Evolutionary conservation across 2,888 invertebrate genomes (phyloP).

Genomic region (Andrena flavipes): DNA sequence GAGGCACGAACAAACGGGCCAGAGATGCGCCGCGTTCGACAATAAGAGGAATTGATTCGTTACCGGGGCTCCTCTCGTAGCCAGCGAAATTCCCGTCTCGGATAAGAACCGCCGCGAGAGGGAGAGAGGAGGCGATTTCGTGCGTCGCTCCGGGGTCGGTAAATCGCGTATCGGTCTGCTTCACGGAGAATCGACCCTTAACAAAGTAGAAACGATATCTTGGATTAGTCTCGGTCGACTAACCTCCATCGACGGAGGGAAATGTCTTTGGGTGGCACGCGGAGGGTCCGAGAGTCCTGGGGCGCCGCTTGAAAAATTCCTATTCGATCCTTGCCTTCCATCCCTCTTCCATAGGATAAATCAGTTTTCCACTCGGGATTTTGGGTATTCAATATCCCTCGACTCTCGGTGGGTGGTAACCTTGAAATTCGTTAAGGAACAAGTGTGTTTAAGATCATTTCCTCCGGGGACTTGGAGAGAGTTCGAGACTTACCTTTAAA

Average conservation of each 20-base stretch:
- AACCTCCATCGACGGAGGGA: conserved; percentile 31
- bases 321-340: conserved; percentile 22
- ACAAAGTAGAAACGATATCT: conserved; percentile 66
- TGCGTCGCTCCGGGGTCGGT: conserved; percentile 36
- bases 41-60: conserved; percentile 60
- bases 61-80: conserved; percentile 35
- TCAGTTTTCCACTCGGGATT: not conserved
- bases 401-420: conserved; percentile 8
- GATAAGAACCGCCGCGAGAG: conserved; percentile 19
- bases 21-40: conserved; percentile 28
- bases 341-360: conserved; percentile 18
- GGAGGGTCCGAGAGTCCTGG: conserved; percentile 27
- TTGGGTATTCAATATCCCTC: not conserved
- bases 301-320: conserved; percentile 41
- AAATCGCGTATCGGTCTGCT: conserved; percentile 62
- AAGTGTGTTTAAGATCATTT: not conserved
- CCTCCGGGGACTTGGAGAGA: too few relatives aligned
- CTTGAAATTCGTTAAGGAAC: not conserved
- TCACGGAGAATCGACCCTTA: conserved; percentile 59
- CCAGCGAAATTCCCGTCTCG: conserved; percentile 22
- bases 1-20: not conserved
- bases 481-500: too few relatives aligned
- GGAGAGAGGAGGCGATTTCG: conserved; percentile 37
- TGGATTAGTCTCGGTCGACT: conserved; percentile 59
- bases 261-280: conserved; percentile 37